Percentiles rank a stretch among this genome's conserved stretches.
Conservation (phyloP, 1,140 invertebrate species). For the Amyelois transitella region DNA sequence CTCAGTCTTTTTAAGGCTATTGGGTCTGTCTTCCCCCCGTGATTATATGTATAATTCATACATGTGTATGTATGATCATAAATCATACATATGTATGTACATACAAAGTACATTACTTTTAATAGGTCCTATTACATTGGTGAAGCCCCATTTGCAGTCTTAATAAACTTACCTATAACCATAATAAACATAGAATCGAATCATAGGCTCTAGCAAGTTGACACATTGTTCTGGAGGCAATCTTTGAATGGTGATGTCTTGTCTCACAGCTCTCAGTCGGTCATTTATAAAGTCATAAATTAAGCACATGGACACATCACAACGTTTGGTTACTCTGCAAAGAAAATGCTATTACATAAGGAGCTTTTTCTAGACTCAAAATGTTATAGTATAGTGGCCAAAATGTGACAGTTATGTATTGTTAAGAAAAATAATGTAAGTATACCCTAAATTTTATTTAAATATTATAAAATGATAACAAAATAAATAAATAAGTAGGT, state of each 20-base stretch:
- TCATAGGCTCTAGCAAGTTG: constrained; percentile 79
- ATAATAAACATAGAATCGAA: constrained; percentile 82
- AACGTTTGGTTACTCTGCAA: constrained; percentile 74
- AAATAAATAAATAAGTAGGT: too few relatives aligned
- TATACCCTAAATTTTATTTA: too few relatives aligned
- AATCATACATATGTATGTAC: not conserved
- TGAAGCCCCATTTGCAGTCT: not conserved
- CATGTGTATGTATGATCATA: too few relatives aligned
- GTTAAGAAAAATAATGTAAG: too few relatives aligned
- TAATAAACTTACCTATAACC: constrained; percentile 77
- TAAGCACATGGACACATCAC: constrained; percentile 70
- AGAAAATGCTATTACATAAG: constrained; percentile 21
- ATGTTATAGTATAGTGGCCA: too few relatives aligned
- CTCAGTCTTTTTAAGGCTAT: too few relatives aligned
- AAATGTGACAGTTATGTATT: too few relatives aligned
- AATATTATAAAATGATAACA: too few relatives aligned
- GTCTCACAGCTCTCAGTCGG: constrained; percentile 81
- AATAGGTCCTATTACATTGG: not conserved
- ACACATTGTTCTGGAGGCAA: constrained; percentile 72
- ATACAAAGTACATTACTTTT: not conserved
- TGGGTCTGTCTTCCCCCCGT: too few relatives aligned
- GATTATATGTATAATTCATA: too few relatives aligned
- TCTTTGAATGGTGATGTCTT: constrained; percentile 85
- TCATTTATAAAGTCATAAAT: constrained; percentile 87
- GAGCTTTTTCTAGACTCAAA: too few relatives aligned